Evolutionary conservation across 2,888 invertebrate genomes (phyloP).

Genomic region (Caradrina clavipalpis): DNA sequence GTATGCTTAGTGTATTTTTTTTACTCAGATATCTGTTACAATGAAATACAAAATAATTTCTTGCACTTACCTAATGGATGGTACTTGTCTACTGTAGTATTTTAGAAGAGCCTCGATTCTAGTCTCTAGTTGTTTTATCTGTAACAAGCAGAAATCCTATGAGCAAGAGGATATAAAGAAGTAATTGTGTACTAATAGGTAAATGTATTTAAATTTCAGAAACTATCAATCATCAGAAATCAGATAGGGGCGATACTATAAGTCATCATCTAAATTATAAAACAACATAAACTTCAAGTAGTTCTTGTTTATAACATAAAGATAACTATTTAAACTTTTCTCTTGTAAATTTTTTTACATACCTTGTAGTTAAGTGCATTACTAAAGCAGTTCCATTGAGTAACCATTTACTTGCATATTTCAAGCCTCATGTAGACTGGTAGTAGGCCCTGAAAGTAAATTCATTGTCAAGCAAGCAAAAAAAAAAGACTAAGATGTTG

Average conservation of each 20-base stretch:
- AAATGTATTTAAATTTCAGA: constrained; percentile 59
- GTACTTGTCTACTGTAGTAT: not conserved
- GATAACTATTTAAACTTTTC: too few relatives aligned
- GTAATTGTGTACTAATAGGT: not conserved
- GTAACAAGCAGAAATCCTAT: constrained; percentile 21
- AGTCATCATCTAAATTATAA: constrained; percentile 59
- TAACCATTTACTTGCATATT: not conserved
- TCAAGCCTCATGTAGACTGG: not conserved
- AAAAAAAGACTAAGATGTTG: too few relatives aligned
- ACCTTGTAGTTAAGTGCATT: not conserved
- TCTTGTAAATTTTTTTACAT: not conserved
- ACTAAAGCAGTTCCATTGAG: not conserved
- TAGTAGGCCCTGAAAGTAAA: not conserved
- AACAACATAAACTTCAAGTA: not conserved
- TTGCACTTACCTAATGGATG: constrained; percentile 11
- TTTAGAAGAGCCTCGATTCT: not conserved
- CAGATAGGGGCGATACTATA: constrained; percentile 76
- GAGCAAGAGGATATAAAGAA: not conserved
- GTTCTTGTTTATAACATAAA: too few relatives aligned
- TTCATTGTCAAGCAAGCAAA: too few relatives aligned
- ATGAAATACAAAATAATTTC: not conserved
- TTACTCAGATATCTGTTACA: too few relatives aligned
- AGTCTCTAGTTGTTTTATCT: constrained; percentile 8
- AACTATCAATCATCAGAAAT: constrained; percentile 74
- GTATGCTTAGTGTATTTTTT: not conserved